Conservation (phyloP, 2,797 vertebrate genomes). For the Macropodus opercularis region DNA sequence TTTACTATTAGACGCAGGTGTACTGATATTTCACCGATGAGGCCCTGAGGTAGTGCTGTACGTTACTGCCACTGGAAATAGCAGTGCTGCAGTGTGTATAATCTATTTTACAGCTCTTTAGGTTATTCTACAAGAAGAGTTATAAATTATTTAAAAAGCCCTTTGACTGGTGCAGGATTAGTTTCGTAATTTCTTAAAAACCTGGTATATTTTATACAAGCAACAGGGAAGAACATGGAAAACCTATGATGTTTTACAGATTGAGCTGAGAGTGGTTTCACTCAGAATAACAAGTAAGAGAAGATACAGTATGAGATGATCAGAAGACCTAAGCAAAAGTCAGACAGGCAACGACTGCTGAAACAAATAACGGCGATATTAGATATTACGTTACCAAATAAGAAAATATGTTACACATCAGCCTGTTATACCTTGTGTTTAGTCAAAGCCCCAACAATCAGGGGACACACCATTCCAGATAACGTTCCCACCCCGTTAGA, state of each 20-base stretch:
- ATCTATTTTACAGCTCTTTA: constrained; percentile 22
- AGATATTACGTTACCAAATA: neutral
- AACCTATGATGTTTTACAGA: neutral
- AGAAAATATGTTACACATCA: constrained; percentile 1
- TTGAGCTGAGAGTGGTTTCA: neutral
- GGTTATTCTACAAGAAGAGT: too few relatives aligned
- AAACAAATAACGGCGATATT: neutral
- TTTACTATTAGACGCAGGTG: constrained; percentile 20
- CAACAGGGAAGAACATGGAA: neutral
- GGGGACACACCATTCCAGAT: constrained; percentile 97
- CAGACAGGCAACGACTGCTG: rapidly evolving
- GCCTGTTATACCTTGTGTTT: constrained; percentile 89
- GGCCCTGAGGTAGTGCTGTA: constrained; percentile 10
- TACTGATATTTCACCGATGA: constrained; percentile 18
- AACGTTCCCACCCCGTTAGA: constrained; percentile 96
- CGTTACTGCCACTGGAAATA: constrained; percentile 12
- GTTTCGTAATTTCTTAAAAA: constrained; percentile 3
- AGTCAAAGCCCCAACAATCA: constrained; percentile 96
- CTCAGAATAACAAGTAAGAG: neutral
- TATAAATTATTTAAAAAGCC: constrained; percentile 32
- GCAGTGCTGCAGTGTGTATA: constrained; percentile 15
- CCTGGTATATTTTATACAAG: constrained; percentile 13
- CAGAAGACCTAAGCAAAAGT: neutral
- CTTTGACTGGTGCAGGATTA: constrained; percentile 12
- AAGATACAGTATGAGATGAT: constrained; percentile 1